These are phyloP conservation scores for Eupithecia subfuscata DNA, from an alignment of 2,888 invertebrate genomes.

Conservation along the genomic window DNA sequence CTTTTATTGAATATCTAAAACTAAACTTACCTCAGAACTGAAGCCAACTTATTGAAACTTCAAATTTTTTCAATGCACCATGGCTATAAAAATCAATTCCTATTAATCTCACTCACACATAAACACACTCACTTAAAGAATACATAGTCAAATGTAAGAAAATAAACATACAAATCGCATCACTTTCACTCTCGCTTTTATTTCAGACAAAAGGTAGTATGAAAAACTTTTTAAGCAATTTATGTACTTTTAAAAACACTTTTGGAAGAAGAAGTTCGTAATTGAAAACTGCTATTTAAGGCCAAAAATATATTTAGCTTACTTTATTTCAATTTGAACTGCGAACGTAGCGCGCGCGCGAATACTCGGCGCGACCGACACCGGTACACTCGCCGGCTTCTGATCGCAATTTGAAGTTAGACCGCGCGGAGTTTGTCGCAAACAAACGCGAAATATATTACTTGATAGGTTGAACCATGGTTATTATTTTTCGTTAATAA, in stretches of 20 bases:
- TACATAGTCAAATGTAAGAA: neutral
- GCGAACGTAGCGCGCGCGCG: slow-evolving; percentile 27
- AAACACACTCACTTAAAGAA: neutral
- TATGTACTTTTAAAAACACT: neutral
- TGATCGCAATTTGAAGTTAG: slow-evolving; percentile 54
- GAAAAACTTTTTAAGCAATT: neutral
- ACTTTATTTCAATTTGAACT: neutral
- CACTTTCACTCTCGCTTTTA: neutral
- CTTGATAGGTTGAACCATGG: neutral
- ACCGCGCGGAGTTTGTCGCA: slow-evolving; percentile 45
- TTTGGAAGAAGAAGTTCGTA: neutral
- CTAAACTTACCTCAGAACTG: slow-evolving; percentile 27
- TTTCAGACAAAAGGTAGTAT: neutral
- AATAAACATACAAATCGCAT: neutral
- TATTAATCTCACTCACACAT: neutral
- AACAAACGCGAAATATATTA: slow-evolving; percentile 21
- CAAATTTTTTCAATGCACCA: neutral
- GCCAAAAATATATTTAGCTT: neutral
- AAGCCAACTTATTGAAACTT: slow-evolving; percentile 9
- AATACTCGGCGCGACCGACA: slow-evolving; percentile 53
- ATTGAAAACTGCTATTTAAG: neutral
- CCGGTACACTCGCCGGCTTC: slow-evolving; percentile 53
- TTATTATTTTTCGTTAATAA: slow-evolving; percentile 4
- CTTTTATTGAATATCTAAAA: neutral
- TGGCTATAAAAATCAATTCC: neutral